Percentiles rank a stretch among this genome's conserved stretches.
Evolutionary conservation across 2,888 invertebrate species (phyloP).

Genomic region (Leucozona laternaria): DNA sequence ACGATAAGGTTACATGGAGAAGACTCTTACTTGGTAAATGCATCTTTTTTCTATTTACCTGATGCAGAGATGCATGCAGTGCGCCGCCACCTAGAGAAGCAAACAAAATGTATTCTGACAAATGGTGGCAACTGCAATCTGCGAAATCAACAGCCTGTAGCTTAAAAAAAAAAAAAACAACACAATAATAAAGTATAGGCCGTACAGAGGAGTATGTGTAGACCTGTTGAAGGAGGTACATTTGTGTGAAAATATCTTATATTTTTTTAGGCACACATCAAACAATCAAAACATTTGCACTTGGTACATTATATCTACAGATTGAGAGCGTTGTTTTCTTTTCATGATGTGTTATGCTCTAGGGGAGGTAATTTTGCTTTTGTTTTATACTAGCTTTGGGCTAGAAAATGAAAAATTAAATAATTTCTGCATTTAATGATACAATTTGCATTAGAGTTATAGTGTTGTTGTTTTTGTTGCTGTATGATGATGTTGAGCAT

Average conservation of each 20-base stretch:
- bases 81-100: background rate
- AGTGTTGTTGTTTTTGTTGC: conserved; percentile 4
- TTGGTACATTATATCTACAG: background rate
- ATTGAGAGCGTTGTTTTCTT: conserved; percentile 20
- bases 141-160: conserved; percentile 63
- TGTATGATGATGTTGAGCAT: background rate
- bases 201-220: background rate
- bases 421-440: conserved; percentile 69
- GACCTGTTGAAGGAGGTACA: background rate
- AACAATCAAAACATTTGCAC: conserved; percentile 38
- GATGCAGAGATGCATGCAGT: conserved; percentile 8
- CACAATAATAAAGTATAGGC: background rate
- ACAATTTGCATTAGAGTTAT: conserved; percentile 64
- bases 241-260: background rate
- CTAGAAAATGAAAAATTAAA: conserved; percentile 64
- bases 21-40: conserved; percentile 4
- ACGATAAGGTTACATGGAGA: conserved; percentile 50
- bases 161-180: conserved; percentile 9
- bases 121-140: conserved; percentile 61
- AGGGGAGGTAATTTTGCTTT: conserved; percentile 32
- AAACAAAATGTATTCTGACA: conserved; percentile 45
- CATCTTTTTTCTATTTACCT: background rate
- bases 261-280: conserved; percentile 16
- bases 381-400: conserved; percentile 24
- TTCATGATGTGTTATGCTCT: conserved; percentile 29